Evolutionary conservation across 2,113 vertebrate genomes (phyloP).

Genomic region (Rhynchopsitta pachyrhyncha): DNA sequence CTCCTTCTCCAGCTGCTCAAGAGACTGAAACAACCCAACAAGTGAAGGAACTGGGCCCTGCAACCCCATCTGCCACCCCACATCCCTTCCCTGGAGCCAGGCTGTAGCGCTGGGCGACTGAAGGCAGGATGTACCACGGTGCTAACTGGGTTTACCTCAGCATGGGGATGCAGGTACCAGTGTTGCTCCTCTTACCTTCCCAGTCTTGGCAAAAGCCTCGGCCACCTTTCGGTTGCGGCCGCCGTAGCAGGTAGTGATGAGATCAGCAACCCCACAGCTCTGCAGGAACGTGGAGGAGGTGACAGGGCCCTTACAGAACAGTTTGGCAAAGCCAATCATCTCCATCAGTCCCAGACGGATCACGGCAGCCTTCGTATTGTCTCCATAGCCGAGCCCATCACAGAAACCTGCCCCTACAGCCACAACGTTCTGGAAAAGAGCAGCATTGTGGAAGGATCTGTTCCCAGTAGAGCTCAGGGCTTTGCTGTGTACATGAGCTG

Average conservation of each 20-base stretch:
- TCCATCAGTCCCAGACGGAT: constrained; percentile 97
- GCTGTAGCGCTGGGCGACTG: accelerated
- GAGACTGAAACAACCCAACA: constrained; percentile 75
- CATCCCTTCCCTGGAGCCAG: background rate
- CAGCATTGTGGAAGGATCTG: background rate
- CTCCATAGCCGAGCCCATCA: constrained; percentile 91
- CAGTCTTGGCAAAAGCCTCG: constrained; percentile 89
- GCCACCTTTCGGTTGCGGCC: constrained; percentile 94
- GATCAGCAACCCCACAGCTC: constrained; percentile 94
- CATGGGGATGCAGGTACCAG: background rate
- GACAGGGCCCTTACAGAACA: constrained; percentile 89
- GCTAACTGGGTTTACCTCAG: background rate
- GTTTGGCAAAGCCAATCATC: constrained; percentile 90
- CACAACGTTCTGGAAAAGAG: constrained; percentile 85
- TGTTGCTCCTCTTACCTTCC: constrained; percentile 78
- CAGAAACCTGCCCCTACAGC: constrained; percentile 96
- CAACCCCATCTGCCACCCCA: background rate
- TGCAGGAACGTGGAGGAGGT: constrained; percentile 89
- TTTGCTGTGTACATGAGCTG: background rate
- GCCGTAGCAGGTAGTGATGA: constrained; percentile 97
- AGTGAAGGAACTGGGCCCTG: background rate
- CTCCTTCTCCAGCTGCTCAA: constrained; percentile 94
- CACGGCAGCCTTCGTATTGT: constrained; percentile 96
- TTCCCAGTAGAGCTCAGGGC: accelerated
- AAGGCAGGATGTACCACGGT: background rate